These are phyloP conservation scores for Nesometra sesokonis DNA, from an alignment of 35 echinoderm and acorn worm genomes.

Conservation along the genomic window DNA sequence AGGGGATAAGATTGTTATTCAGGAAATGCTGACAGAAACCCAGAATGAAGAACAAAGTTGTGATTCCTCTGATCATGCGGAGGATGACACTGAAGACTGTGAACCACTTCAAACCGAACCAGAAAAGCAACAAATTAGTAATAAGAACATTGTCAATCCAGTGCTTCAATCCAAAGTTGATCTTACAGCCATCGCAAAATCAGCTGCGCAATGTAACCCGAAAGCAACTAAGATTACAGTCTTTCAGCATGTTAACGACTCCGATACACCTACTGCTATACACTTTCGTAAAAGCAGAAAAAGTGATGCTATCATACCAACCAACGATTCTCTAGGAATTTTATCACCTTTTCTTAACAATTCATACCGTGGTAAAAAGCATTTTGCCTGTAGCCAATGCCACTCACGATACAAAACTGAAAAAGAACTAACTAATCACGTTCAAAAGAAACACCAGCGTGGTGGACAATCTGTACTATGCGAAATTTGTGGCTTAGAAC, in stretches of 20 bases:
- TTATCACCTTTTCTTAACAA: constrained; percentile 60
- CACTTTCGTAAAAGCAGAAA: constrained; percentile 83
- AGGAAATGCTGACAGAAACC: background rate
- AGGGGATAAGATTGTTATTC: background rate
- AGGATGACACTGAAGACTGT: background rate
- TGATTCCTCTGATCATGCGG: background rate
- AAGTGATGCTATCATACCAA: constrained; percentile 92
- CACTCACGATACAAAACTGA: constrained; percentile 48
- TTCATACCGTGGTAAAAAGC: constrained; percentile 34
- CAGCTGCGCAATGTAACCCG: constrained; percentile 60
- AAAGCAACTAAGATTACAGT: constrained; percentile 75
- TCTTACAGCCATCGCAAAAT: constrained; percentile 48
- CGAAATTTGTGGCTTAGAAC: constrained; percentile 78
- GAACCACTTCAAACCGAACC: too few relatives aligned
- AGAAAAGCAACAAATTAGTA: too few relatives aligned
- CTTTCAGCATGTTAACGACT: constrained; percentile 42
- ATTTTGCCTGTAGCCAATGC: constrained; percentile 54
- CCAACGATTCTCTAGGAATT: constrained; percentile 76
- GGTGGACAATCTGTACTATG: constrained; percentile 52
- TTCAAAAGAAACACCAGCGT: constrained; percentile 66
- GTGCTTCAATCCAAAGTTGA: constrained; percentile 18
- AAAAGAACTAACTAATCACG: constrained; percentile 54
- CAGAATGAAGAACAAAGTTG: background rate
- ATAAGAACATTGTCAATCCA: background rate
- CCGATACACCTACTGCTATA: constrained; percentile 42